These are phyloP conservation scores for Bradypodion ventrale DNA, from an alignment of 2,797 vertebrate genomes.

Conservation along the genomic window DNA sequence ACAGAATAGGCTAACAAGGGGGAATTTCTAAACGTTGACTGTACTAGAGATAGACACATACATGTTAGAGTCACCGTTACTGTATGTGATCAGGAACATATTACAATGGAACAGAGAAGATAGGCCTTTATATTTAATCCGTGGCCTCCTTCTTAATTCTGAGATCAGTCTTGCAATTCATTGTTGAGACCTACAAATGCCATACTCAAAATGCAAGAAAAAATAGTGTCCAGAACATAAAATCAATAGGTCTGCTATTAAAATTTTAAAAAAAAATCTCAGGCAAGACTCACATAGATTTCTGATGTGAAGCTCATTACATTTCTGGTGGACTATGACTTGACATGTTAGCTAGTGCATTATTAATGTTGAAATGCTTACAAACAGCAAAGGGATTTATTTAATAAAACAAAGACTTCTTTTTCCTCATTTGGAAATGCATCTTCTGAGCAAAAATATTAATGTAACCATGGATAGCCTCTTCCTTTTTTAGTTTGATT, in stretches of 20 bases:
- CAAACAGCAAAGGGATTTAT: conserved; percentile 31
- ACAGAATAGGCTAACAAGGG: not conserved
- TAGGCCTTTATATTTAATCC: not conserved
- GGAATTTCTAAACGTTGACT: not conserved
- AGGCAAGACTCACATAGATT: conserved; percentile 32
- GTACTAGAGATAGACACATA: not conserved
- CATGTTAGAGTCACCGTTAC: not conserved
- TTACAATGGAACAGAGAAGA: not conserved
- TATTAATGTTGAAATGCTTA: conserved; percentile 29
- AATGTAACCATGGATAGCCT: not conserved
- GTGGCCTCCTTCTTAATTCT: conserved; percentile 49
- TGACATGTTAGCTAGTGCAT: conserved; percentile 49
- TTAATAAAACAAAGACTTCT: conserved; percentile 36
- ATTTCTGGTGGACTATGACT: conserved; percentile 44
- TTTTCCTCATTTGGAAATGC: conserved; percentile 39
- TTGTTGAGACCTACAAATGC: conserved; percentile 37
- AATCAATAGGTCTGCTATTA: conserved; percentile 52
- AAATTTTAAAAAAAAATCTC: conserved; percentile 37
- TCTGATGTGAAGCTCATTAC: conserved; percentile 42
- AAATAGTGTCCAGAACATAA: conserved; percentile 40
- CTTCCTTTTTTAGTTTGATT: not conserved
- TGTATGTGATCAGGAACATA: not conserved
- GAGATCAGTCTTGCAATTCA: conserved; percentile 51
- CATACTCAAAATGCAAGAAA: conserved; percentile 25
- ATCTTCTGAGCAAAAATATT: conserved; percentile 31